Conservation (phyloP, 2,113 vertebrate species). For the Hippolais icterina region DNA sequence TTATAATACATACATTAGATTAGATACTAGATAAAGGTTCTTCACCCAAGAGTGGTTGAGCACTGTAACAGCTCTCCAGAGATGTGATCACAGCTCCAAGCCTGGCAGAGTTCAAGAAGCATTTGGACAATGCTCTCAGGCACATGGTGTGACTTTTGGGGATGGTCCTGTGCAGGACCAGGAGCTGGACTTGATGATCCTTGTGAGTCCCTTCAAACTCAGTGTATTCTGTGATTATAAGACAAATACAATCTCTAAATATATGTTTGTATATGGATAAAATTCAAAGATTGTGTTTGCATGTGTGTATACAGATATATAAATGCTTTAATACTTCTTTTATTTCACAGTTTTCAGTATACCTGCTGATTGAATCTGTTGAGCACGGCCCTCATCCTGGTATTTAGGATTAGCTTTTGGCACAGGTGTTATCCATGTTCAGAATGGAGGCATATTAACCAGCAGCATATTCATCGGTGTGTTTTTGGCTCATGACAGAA, state of each 20-base stretch:
- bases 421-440: background rate
- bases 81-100: background rate
- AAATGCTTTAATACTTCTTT: background rate
- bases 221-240: background rate
- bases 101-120: background rate
- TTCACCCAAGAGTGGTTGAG: background rate
- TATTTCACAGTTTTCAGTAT: background rate
- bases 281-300: background rate
- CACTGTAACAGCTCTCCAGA: background rate
- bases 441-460: background rate
- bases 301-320: background rate
- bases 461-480: background rate
- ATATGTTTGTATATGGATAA: background rate
- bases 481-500: background rate
- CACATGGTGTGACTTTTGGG: background rate
- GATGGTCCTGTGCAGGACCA: background rate
- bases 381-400: background rate
- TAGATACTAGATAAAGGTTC: background rate
- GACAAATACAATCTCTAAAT: background rate
- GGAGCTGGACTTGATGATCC: background rate
- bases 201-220: background rate
- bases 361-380: background rate
- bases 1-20: background rate
- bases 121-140: background rate
- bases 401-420: background rate